Evolutionary conservation across 2,113 vertebrate genomes (phyloP).

Genomic region (Riparia riparia): DNA sequence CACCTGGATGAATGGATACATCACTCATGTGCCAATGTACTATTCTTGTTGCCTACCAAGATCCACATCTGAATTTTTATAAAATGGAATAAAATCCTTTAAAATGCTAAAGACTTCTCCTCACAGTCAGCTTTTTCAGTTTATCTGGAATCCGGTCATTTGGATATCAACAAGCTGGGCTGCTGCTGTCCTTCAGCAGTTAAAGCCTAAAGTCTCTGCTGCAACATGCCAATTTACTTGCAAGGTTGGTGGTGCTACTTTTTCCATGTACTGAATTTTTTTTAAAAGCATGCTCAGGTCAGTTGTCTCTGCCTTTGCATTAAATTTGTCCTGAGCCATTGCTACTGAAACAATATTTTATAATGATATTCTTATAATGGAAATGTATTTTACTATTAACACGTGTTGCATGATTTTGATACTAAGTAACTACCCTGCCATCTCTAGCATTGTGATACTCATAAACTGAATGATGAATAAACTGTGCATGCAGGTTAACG

Average conservation of each 20-base stretch:
- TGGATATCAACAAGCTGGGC: conserved; percentile 85
- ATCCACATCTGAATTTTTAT: conserved; percentile 45
- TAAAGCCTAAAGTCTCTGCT: conserved; percentile 82
- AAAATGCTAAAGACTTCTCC: conserved; percentile 81
- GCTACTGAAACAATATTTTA: conserved; percentile 93
- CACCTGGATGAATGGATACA: not conserved
- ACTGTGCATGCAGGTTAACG: conserved; percentile 75
- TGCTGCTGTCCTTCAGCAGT: conserved; percentile 82
- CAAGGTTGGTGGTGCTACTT: conserved; percentile 95
- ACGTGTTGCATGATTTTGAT: conserved; percentile 74
- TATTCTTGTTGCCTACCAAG: not conserved
- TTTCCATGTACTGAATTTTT: conserved; percentile 89
- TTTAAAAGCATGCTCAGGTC: conserved; percentile 87
- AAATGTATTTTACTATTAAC: conserved; percentile 70
- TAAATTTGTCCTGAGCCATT: conserved; percentile 91
- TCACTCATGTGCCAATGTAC: not conserved
- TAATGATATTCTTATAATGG: conserved; percentile 91
- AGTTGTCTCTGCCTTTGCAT: conserved; percentile 96
- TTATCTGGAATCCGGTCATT: conserved; percentile 86
- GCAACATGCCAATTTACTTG: conserved; percentile 84
- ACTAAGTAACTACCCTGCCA: conserved; percentile 54
- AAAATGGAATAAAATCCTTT: conserved; percentile 38
- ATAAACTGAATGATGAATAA: conserved; percentile 42
- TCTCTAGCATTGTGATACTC: conserved; percentile 37
- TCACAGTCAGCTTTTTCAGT: conserved; percentile 84